Evolutionary conservation across 2,797 vertebrate species (phyloP).

Genomic region (Sternotherus odoratus): DNA sequence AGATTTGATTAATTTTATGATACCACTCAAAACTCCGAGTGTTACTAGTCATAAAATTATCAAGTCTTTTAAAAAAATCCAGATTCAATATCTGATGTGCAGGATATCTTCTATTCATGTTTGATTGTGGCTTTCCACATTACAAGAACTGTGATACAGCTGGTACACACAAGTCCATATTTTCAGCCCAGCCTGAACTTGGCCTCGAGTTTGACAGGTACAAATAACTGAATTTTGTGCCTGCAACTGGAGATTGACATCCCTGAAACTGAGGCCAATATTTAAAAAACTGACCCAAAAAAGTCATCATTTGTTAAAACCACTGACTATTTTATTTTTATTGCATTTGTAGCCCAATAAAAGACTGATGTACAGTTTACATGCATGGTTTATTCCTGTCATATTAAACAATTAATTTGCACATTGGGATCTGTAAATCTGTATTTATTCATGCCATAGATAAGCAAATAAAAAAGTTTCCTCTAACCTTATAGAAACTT

Average conservation of each 20-base stretch:
- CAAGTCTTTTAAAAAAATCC: not conserved
- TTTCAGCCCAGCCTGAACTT: not conserved
- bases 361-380: too few species aligned
- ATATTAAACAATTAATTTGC: too few species aligned
- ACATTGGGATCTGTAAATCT: too few species aligned
- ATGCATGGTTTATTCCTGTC: too few species aligned
- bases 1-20: not conserved
- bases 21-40: not conserved
- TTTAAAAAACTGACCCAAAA: not conserved
- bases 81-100: not conserved
- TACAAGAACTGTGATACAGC: not conserved
- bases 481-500: too few species aligned
- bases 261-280: not conserved
- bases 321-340: too few species aligned
- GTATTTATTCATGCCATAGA: too few species aligned
- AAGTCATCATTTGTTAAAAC: not conserved
- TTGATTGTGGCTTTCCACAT: not conserved
- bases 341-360: too few species aligned
- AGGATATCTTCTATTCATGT: not conserved
- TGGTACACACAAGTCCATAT: not conserved
- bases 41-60: not conserved
- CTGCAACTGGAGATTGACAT: not conserved
- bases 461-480: too few species aligned
- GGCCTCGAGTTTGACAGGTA: not conserved
- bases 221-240: not conserved